Percentiles rank a stretch among this genome's conserved stretches.
Conservation (phyloP, 2,888 invertebrate species). For the Drosophila austrosaltans region DNA sequence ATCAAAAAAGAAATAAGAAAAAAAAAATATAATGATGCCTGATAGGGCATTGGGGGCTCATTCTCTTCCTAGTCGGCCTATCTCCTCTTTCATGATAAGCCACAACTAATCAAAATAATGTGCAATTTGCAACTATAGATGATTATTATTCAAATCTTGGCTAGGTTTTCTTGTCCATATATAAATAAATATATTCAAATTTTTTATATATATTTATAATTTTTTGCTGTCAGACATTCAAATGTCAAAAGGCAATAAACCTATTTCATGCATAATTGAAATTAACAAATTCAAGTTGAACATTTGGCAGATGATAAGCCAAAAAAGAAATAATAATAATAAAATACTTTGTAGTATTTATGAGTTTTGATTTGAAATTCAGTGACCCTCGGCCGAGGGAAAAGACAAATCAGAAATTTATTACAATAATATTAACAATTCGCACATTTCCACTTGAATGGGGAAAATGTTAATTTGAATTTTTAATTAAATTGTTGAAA, state of each 20-base stretch:
- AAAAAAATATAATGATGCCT: background rate
- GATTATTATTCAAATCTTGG: slow-evolving; percentile 5
- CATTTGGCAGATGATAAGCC: slow-evolving; percentile 55
- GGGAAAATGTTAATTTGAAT: slow-evolving; percentile 49
- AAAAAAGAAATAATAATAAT: slow-evolving; percentile 28
- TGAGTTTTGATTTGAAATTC: slow-evolving; percentile 32
- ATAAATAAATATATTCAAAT: background rate
- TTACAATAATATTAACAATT: slow-evolving; percentile 49
- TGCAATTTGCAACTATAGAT: slow-evolving; percentile 12
- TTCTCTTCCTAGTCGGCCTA: slow-evolving; percentile 32
- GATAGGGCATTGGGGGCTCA: slow-evolving; percentile 2
- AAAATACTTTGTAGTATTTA: slow-evolving; percentile 64
- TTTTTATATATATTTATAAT: background rate
- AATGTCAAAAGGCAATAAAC: slow-evolving; percentile 80
- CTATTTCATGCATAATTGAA: slow-evolving; percentile 81
- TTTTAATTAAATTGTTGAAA: slow-evolving; percentile 45
- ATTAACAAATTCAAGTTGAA: slow-evolving; percentile 79
- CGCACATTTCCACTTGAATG: slow-evolving; percentile 62
- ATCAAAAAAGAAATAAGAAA: background rate
- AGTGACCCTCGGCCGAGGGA: slow-evolving; percentile 16
- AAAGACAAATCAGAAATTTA: slow-evolving; percentile 37
- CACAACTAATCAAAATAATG: slow-evolving; percentile 1
- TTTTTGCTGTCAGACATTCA: slow-evolving; percentile 24
- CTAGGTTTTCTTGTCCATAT: background rate
- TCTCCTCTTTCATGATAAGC: slow-evolving; percentile 43